A percentile compares a stretch with the other conserved stretches of the same genome.
These are phyloP conservation scores for Hycleus phaleratus DNA, from an alignment of 1,140 invertebrate species.

Conservation along the genomic window DNA sequence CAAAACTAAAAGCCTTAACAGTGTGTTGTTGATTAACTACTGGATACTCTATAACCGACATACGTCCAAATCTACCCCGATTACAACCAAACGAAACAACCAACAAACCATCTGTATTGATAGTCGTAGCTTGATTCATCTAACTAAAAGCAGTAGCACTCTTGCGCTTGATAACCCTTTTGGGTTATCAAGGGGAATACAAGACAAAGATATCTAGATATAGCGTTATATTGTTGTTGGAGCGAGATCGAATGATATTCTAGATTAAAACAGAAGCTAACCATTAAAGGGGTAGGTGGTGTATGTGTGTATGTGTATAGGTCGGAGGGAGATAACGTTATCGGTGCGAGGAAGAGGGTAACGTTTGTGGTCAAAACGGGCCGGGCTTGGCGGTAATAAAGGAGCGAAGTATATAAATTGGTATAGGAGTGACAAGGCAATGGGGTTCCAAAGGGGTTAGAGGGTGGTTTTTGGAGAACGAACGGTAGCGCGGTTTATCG, in stretches of 20 bases:
- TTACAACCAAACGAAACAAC: conserved; percentile 19
- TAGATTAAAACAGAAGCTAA: conserved; percentile 42
- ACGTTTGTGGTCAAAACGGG: conserved; percentile 39
- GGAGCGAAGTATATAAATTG: conserved; percentile 36
- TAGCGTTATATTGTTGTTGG: not conserved
- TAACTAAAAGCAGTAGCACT: conserved; percentile 27
- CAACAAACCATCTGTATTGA: conserved; percentile 8
- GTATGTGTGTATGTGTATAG: conserved; percentile 15
- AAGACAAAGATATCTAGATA: conserved; percentile 11
- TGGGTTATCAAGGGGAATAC: conserved; percentile 37
- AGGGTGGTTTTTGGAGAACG: conserved; percentile 8
- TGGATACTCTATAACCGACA: conserved; percentile 23
- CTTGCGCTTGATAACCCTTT: conserved; percentile 41
- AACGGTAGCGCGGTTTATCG: conserved; percentile 34
- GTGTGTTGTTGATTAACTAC: conserved; percentile 35
- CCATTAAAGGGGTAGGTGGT: conserved; percentile 30
- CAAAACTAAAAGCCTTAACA: conserved; percentile 23
- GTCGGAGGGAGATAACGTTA: conserved; percentile 25
- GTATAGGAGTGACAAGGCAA: conserved; percentile 23
- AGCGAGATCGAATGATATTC: not conserved
- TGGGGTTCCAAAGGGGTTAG: not conserved
- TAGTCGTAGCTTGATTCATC: conserved; percentile 22
- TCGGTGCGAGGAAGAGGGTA: conserved; percentile 27
- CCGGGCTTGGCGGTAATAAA: conserved; percentile 36
- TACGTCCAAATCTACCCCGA: conserved; percentile 24